Evolutionary conservation across 2,888 invertebrate genomes (phyloP), one percentile per base, ranked within the genome.

Genomic region (Meghimatium bilineatum): DNA sequence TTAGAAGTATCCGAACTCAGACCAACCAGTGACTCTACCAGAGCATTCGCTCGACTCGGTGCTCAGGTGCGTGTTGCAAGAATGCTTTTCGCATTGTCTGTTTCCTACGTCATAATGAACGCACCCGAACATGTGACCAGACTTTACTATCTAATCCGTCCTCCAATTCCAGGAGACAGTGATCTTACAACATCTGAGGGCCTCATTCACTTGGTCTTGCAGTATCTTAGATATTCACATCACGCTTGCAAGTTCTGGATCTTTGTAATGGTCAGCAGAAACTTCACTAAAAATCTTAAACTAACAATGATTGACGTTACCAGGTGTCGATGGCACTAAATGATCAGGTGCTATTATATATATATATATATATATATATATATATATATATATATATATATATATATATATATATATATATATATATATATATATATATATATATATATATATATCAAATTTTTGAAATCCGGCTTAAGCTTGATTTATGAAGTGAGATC

Each of bases 81-180:
- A 69, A 85, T 87, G 87, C 83, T 88, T n/a, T 87, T 87, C 29
- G 87, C 85, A 32, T 78, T 88, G 63, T 87, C 88, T 29, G 56
- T 84, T n/a, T 79, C 87, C 17, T 87, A 82, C 52, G 67, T 87
- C 17, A 44, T 87, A 14, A 83, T 88, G 83, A 89, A 87, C 79
- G 49, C 86, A n/a, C 86, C 87, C 10, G 87, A 87, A 56, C 88
- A 90, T 82, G 83, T 85, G 23, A 81, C 84, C 34, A 77, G 89
- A 12, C 72, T 90, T 14, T 86, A 87, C 84, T 87, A 87, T 78
- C 80, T 87, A 26, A 80, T 88, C 20, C 36, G 69, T 20, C 69
- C 83, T 17, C 60, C 32, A 34, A 44, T 74, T 8, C 56, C 80
- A 0, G 74, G 56, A 34, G 74, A 32, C 29, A 67, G 29, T 23